Conservation (phyloP, 2,113 vertebrate species). For the Heterotis niloticus region DNA sequence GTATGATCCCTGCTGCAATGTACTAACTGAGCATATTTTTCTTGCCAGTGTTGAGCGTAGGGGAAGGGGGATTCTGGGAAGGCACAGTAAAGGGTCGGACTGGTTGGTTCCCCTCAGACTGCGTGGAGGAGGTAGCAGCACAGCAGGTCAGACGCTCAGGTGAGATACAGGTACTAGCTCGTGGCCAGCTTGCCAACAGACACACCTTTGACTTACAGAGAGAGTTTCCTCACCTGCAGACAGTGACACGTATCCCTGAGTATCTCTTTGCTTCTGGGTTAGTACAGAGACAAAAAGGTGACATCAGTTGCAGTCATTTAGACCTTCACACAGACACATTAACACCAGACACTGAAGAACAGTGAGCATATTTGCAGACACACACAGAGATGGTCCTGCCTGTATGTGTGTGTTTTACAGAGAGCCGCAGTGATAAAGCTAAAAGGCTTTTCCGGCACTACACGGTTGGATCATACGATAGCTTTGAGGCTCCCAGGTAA, state of each 20-base stretch:
- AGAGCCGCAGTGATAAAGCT: constrained; percentile 84
- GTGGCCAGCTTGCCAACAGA: neutral
- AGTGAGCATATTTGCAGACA: neutral
- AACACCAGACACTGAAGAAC: neutral
- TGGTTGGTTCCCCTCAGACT: constrained; percentile 90
- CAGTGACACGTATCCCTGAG: neutral
- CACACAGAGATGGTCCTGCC: constrained; percentile 30
- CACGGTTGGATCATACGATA: constrained; percentile 90
- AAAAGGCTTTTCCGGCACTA: constrained; percentile 88
- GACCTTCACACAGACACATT: neutral
- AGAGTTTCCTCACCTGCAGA: neutral
- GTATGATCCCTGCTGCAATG: constrained; percentile 15
- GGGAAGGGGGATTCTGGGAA: constrained; percentile 92
- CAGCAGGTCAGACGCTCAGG: constrained; percentile 82
- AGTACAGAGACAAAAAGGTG: neutral
- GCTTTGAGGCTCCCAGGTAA: constrained; percentile 88
- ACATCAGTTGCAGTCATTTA: neutral
- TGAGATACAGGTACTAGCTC: constrained; percentile 42
- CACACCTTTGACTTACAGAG: neutral
- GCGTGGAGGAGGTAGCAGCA: constrained; percentile 82
- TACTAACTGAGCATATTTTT: constrained; percentile 24
- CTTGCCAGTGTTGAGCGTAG: constrained; percentile 77
- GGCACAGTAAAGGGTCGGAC: constrained; percentile 82
- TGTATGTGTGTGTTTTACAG: constrained; percentile 59
- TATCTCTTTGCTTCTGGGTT: no score